A percentile compares a stretch with the other conserved stretches of the same genome.
These are phyloP conservation scores for Chaetoderma sp. DNA, from an alignment of 2,888 invertebrate species.

Conservation along the genomic window DNA sequence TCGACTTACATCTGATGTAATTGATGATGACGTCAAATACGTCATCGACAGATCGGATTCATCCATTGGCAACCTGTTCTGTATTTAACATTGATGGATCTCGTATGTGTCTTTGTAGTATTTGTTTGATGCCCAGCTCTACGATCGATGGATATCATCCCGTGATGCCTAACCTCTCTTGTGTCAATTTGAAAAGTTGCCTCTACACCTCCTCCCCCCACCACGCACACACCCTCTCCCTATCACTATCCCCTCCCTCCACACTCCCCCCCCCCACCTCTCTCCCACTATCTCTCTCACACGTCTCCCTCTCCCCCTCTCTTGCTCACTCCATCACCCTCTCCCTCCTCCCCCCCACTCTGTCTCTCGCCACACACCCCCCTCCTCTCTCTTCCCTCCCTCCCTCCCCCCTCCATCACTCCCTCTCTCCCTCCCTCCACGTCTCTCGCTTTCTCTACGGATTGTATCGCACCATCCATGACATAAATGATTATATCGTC, in stretches of 20 bases:
- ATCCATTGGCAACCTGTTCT: no score
- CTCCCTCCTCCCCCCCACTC: not conserved
- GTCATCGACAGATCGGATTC: no score
- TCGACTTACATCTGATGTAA: no score
- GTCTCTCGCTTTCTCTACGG: not conserved
- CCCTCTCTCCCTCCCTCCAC: not conserved
- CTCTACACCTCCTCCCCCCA: not conserved
- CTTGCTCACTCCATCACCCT: not conserved
- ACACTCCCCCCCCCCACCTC: not conserved
- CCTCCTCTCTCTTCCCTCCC: no score
- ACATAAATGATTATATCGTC: no score
- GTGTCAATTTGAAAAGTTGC: not conserved
- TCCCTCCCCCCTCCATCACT: not conserved
- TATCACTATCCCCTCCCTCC: not conserved
- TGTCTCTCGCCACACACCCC: not conserved
- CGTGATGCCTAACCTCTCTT: not conserved
- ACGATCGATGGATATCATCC: no score
- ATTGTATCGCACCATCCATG: not conserved
- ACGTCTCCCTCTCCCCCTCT: not conserved
- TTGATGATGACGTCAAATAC: no score
- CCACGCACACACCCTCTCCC: not conserved
- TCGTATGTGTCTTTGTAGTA: no score
- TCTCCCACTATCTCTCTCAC: not conserved
- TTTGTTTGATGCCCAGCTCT: no score
- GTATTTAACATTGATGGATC: no score